Evolutionary conservation across 2,888 invertebrate genomes (phyloP).

Genomic region (Neoascia interrupta): DNA sequence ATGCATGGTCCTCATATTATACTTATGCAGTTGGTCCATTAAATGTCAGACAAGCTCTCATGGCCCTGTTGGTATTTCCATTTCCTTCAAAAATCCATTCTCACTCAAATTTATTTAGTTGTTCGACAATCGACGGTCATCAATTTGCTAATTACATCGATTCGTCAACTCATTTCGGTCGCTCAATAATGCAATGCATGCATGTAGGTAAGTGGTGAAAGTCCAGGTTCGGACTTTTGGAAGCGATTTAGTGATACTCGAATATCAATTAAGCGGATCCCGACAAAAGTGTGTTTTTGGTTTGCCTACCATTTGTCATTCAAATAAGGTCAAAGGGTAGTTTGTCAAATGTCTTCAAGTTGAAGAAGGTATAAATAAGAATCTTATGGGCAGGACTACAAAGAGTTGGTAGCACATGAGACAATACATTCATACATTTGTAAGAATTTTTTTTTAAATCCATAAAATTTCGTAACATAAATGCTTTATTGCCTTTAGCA

Average conservation of each 20-base stretch:
- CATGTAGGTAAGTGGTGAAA: constrained; percentile 46
- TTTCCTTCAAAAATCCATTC: constrained; percentile 25
- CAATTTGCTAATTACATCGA: constrained; percentile 60
- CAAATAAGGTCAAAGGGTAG: too few species aligned
- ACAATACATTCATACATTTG: not conserved
- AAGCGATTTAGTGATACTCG: constrained; percentile 49
- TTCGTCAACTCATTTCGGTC: constrained; percentile 39
- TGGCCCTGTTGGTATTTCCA: not conserved
- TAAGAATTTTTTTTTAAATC: not conserved
- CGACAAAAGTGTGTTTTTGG: constrained; percentile 40
- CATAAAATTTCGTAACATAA: not conserved
- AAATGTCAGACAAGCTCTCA: constrained; percentile 23
- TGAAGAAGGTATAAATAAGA: not conserved
- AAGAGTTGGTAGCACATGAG: not conserved
- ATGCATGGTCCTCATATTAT: constrained; percentile 3
- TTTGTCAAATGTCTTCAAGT: too few species aligned
- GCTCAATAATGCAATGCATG: too few species aligned
- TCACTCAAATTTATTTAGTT: constrained; percentile 43
- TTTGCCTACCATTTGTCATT: constrained; percentile 36
- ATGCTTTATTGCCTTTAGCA: too few species aligned
- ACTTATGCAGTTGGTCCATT: not conserved
- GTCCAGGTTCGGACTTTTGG: constrained; percentile 27
- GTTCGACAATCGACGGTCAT: constrained; percentile 51
- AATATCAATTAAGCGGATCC: constrained; percentile 39
- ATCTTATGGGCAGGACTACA: not conserved